Conservation (phyloP, 2,888 invertebrate genomes). For the Drosophila subquinaria region DNA sequence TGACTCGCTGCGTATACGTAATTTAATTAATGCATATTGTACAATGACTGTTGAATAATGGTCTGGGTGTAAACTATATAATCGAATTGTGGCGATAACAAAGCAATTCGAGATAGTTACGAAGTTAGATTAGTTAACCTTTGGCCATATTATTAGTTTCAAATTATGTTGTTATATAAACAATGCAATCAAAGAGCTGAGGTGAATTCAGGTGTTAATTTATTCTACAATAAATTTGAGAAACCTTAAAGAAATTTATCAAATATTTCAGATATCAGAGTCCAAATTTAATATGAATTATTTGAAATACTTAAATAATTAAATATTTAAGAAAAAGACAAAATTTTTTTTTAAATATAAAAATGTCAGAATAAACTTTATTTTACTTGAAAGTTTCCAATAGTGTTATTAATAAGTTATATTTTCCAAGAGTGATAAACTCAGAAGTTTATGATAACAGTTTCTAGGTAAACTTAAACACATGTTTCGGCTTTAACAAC, state of each 20-base stretch:
- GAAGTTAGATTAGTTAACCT: background rate
- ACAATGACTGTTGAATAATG: conserved; percentile 10
- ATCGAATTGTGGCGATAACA: conserved; percentile 15
- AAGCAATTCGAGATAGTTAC: background rate
- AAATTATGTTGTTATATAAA: background rate
- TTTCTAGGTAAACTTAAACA: background rate
- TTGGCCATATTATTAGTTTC: background rate
- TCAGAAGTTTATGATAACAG: background rate
- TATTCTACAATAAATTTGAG: background rate
- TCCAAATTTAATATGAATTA: too few species aligned
- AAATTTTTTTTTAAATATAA: too few species aligned
- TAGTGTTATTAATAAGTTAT: too few species aligned
- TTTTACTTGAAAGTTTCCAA: too few species aligned
- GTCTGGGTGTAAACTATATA: conserved; percentile 8
- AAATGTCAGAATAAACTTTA: too few species aligned
- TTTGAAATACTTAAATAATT: too few species aligned
- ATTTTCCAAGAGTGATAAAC: too few species aligned
- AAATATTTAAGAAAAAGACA: too few species aligned
- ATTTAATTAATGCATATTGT: conserved; percentile 30
- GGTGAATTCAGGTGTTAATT: background rate
- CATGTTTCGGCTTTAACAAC: background rate
- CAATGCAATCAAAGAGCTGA: background rate
- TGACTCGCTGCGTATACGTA: conserved; percentile 34
- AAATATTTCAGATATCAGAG: too few species aligned
- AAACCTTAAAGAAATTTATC: too few species aligned